Percentiles rank a stretch among this genome's conserved stretches.
Conservation (phyloP, 2,113 vertebrate species). For the Brachirus orientalis region DNA sequence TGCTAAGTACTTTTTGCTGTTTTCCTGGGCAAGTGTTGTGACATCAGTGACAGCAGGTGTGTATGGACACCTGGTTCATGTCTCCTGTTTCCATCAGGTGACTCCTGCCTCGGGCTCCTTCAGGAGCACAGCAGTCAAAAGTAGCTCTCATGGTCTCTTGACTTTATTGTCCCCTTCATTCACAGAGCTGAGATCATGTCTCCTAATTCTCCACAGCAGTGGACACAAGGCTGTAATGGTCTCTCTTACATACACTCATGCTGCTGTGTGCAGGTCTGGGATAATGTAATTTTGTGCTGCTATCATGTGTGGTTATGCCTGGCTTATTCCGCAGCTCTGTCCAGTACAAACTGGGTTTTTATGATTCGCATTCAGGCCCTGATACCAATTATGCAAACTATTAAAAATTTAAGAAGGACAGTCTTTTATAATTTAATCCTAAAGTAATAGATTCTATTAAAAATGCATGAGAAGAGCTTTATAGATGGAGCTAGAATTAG, state of each 20-base stretch:
- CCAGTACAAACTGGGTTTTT: conserved; percentile 77
- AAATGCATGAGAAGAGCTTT: conserved; percentile 85
- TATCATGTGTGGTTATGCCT: conserved; percentile 48
- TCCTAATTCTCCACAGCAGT: conserved; percentile 30
- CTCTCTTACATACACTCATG: neutral
- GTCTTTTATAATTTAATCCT: conserved; percentile 88
- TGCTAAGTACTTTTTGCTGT: conserved; percentile 70
- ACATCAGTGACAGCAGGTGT: conserved; percentile 61
- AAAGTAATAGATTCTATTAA: conserved; percentile 88
- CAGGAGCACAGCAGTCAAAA: conserved; percentile 42
- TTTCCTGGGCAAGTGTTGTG: conserved; percentile 45
- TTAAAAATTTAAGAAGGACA: conserved; percentile 85
- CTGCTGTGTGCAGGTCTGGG: conserved; percentile 18
- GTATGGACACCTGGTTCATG: conserved; percentile 56
- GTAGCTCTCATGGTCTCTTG: conserved; percentile 48
- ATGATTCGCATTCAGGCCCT: conserved; percentile 76
- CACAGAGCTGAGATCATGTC: conserved; percentile 23
- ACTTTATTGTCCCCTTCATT: conserved; percentile 60
- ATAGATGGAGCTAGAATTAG: conserved; percentile 86
- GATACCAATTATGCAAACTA: conserved; percentile 86
- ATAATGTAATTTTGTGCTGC: conserved; percentile 32
- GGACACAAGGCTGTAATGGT: conserved; percentile 46
- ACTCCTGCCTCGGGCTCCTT: conserved; percentile 52
- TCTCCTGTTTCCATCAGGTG: conserved; percentile 58
- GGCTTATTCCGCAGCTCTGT: conserved; percentile 50